Conservation (phyloP, 2,113 vertebrate genomes). For the Tringa solitaria region DNA sequence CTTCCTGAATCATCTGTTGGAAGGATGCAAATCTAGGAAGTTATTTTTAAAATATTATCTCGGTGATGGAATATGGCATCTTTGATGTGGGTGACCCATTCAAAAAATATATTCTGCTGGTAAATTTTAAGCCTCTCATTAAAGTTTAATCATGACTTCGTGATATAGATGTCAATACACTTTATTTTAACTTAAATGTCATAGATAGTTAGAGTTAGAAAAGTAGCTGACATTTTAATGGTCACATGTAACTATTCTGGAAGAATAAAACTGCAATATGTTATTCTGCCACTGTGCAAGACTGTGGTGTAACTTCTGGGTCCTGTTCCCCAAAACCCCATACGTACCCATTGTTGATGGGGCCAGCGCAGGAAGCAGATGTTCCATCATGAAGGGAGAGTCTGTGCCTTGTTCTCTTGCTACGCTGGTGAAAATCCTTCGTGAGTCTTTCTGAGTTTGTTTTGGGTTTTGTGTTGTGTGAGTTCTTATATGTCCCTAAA, state of each 20-base stretch:
- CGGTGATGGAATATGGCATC: neutral
- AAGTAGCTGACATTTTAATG: neutral
- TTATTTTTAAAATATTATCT: conserved; percentile 17
- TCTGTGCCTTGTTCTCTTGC: neutral
- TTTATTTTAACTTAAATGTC: conserved; percentile 6
- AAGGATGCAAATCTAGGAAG: neutral
- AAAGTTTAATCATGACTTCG: neutral
- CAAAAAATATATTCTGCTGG: neutral
- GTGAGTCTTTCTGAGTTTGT: neutral
- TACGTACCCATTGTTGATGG: neutral
- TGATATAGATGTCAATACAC: neutral
- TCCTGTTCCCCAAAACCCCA: neutral
- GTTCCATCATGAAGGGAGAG: neutral
- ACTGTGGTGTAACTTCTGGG: neutral
- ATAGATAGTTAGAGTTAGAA: neutral
- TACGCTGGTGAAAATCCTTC: neutral
- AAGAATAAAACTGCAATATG: neutral
- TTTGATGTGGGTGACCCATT: conserved; percentile 10
- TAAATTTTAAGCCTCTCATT: conserved; percentile 6
- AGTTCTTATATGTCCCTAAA: neutral
- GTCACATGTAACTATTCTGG: neutral
- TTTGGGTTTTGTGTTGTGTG: neutral
- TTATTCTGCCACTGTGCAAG: neutral
- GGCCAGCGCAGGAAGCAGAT: neutral
- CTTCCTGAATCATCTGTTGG: conserved; percentile 8